A percentile compares a stretch with the other conserved stretches of the same genome.
These are phyloP conservation scores for Stramonita haemastoma DNA, from an alignment of 2,888 invertebrate species.

Conservation along the genomic window DNA sequence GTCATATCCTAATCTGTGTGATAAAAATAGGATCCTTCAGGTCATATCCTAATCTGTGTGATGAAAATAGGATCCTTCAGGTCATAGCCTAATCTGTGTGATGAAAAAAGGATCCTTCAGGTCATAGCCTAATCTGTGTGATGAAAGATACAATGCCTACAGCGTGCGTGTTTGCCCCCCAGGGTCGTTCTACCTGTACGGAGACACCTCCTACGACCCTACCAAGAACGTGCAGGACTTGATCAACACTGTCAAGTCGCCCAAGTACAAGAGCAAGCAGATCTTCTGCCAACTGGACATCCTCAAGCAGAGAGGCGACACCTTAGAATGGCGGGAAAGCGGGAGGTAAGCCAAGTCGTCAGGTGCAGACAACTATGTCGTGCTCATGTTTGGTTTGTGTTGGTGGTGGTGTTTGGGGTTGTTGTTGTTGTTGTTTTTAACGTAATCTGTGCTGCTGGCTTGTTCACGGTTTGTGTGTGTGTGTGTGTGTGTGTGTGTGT, in stretches of 20 bases:
- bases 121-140: no score
- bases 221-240: conserved; percentile 98
- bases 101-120: no score
- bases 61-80: no score
- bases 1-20: no score
- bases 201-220: conserved; percentile 79
- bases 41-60: no score
- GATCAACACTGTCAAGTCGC: conserved; percentile 79
- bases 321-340: conserved; percentile 97
- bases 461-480: not conserved
- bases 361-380: not conserved
- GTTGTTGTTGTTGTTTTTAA: no score
- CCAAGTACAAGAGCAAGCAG: conserved; percentile 88
- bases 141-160: no score
- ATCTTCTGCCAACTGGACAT: conserved; percentile 99
- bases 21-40: no score
- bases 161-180: not conserved
- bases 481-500: not conserved
- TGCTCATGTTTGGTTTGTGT: no score
- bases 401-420: no score
- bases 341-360: conserved; percentile 83
- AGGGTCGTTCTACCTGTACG: conserved; percentile 43
- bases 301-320: conserved; percentile 82
- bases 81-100: no score
- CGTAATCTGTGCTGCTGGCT: no score